Evolutionary conservation across 2,797 vertebrate genomes (phyloP), one percentile per base, ranked within the genome.

Genomic region (Ammospiza maritima): DNA sequence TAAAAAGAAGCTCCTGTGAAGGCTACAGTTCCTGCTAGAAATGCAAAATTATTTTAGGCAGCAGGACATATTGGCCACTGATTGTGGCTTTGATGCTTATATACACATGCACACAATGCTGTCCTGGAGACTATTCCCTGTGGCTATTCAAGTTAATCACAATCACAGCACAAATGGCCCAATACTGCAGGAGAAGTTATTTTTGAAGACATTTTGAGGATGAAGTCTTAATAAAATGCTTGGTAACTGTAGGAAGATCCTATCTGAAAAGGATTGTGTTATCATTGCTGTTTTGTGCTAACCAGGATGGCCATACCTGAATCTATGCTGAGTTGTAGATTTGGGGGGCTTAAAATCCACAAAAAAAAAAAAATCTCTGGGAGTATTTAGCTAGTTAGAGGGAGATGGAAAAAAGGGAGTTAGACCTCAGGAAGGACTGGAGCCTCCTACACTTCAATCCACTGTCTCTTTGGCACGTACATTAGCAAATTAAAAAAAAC

Each of bases 51-150:
- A 40, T 78, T 92, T 50, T 61, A 45, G 71, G 65, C 54, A 89
- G 16, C 32, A 77, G 38, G 40, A 26, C 15, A 21, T 61, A 22
- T n/a, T 84, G 54, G 32, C 19, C 25, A 62, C 38, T 47, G 44
- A 26, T 48, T 40, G 44, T 69, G 64, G 21, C 38, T 89, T 54
- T 87, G 51, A 61, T 45, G 40, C 70, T 93, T 69, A 18, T 21
- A n/a, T 8, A 57, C 16, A 50, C 27, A 29, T 0, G 1, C 16
- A 76, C 47, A 40, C 6, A 45, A 5, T 0, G 0, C 56, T 85
- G 25, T 66, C 25, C 88, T 72, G 34, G 44, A 62, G 16, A 27
- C 26, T 73, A 3, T 9, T 70, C 17, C 27, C 80, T 76, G 20
- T 16, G 21, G 16, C 48, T 26, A 25, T 62, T 70, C 62, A 64